Evolutionary conservation across 2,113 vertebrate species (phyloP).

Genomic region (Corythornis madagascariensis): DNA sequence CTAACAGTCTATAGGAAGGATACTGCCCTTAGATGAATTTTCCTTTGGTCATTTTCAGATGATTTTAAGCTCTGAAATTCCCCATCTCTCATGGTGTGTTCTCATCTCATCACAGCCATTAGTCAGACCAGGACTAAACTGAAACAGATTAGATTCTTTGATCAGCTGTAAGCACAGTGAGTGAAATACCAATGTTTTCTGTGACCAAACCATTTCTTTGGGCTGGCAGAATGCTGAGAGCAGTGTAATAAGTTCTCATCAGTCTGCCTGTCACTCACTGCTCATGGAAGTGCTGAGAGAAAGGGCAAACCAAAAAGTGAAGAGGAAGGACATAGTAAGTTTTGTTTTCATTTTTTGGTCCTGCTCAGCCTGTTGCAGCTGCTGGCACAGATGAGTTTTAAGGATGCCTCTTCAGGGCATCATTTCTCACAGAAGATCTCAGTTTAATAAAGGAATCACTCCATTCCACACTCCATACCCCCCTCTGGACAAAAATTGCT

Average conservation of each 20-base stretch:
- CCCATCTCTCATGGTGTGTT: background rate
- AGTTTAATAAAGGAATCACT: background rate
- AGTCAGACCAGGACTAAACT: background rate
- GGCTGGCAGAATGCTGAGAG: background rate
- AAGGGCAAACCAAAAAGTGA: background rate
- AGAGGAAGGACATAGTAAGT: background rate
- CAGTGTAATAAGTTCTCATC: background rate
- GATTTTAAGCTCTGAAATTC: background rate
- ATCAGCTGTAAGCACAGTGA: background rate
- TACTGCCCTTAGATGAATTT: background rate
- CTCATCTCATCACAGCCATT: background rate
- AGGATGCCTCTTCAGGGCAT: background rate
- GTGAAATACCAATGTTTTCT: background rate
- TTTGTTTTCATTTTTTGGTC: background rate
- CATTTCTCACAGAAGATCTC: background rate
- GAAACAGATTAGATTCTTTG: background rate
- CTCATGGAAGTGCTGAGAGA: background rate
- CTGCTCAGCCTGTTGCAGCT: background rate
- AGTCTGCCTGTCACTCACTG: background rate
- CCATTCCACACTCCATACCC: background rate
- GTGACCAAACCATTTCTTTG: background rate
- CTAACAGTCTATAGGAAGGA: background rate
- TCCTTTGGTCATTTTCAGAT: background rate
- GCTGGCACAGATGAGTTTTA: background rate
- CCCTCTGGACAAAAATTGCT: background rate